phyloP scores from a whole-genome alignment of 2,797 vertebrate species.

The Crocodylus rhombifer region DNA sequence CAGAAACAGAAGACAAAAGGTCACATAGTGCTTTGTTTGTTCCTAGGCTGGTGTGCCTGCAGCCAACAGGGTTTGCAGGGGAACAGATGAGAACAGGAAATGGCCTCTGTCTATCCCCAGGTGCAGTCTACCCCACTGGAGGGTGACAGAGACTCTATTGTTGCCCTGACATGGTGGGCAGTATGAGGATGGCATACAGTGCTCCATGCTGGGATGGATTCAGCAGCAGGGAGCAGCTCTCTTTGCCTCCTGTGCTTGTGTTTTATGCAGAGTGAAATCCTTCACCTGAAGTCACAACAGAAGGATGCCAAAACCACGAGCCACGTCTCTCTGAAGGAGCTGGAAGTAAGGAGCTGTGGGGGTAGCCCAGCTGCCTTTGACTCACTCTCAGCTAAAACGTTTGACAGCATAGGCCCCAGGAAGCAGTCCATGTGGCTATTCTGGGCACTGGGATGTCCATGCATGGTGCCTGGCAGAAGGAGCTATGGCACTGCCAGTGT shows the following conservation, averaged over 20 bases:
- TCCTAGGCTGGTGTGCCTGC: neutral
- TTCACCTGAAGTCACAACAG: neutral
- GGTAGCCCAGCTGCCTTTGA: neutral
- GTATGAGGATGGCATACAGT: neutral
- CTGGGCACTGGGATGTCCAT: neutral
- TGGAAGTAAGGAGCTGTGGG: constrained; percentile 48
- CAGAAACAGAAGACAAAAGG: neutral
- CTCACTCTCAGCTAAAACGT: too few relatives aligned
- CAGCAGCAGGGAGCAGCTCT: neutral
- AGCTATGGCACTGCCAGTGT: neutral
- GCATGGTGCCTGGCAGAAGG: neutral
- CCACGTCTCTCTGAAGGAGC: neutral
- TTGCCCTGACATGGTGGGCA: neutral
- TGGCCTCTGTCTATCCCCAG: too few relatives aligned
- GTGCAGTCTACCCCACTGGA: neutral
- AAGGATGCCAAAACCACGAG: neutral
- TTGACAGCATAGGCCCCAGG: neutral
- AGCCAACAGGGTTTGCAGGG: neutral
- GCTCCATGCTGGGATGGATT: neutral
- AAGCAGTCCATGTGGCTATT: neutral
- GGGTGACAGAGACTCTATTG: too few relatives aligned
- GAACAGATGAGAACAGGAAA: neutral
- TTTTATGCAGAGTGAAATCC: constrained; percentile 65
- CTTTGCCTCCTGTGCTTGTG: neutral
- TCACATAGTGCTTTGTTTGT: neutral